Conservation (phyloP, 2,113 vertebrate species). For the Lophotis ruficrista region DNA sequence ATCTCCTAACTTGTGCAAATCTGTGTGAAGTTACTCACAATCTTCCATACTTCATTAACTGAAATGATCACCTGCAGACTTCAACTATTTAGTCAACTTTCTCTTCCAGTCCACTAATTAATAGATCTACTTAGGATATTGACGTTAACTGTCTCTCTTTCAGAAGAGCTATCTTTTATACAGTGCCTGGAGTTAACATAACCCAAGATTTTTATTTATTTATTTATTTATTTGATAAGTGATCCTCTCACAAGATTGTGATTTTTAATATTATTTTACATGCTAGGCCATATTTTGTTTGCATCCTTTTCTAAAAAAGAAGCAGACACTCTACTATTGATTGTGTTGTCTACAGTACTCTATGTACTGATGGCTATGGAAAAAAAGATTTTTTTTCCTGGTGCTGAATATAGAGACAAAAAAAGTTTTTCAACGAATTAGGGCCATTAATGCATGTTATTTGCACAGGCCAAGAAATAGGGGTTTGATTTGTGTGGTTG, state of each 20-base stretch:
- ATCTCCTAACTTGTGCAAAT: neutral
- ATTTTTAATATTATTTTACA: neutral
- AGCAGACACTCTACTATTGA: neutral
- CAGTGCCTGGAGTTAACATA: neutral
- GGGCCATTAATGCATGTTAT: neutral
- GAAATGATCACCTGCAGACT: constrained; percentile 17
- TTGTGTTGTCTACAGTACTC: neutral
- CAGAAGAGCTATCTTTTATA: neutral
- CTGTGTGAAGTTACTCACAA: constrained; percentile 8
- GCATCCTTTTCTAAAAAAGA: neutral
- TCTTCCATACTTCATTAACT: constrained; percentile 44
- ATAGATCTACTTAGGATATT: neutral
- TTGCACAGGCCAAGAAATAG: neutral
- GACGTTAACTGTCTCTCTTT: neutral
- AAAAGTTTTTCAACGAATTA: neutral
- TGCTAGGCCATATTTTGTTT: neutral
- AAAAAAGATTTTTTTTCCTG: neutral
- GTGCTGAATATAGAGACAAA: neutral
- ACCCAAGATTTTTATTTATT: neutral
- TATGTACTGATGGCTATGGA: neutral
- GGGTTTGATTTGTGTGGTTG: neutral
- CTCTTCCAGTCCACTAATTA: neutral
- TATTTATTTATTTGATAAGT: neutral
- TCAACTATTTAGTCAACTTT: constrained; percentile 14
- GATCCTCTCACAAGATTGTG: neutral